Evolutionary conservation across 2,888 invertebrate species (phyloP).

Genomic region (Conus canariensis): DNA sequence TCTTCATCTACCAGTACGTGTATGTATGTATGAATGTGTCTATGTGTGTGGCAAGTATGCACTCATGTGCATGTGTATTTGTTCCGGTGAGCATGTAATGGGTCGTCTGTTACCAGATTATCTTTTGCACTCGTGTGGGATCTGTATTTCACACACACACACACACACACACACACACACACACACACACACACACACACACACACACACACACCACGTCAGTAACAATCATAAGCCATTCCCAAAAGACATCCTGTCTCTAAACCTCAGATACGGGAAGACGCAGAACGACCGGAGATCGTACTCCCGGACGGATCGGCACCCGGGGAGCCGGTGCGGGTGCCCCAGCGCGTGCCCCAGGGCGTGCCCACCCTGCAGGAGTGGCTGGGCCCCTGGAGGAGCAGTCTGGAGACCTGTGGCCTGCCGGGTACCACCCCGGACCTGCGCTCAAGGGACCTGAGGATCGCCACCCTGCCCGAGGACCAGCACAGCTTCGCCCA

Average conservation of each 20-base stretch:
- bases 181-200: no score
- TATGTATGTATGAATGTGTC: not conserved
- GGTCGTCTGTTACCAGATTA: no score
- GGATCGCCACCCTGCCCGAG: not conserved
- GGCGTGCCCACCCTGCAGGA: slow-evolving; percentile 19
- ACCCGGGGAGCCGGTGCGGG: not conserved
- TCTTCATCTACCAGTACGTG: no score
- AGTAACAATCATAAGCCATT: no score
- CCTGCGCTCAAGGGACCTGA: not conserved
- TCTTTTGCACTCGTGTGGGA: no score
- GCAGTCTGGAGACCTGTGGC: not conserved
- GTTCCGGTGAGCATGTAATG: not conserved
- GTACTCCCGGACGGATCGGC: not conserved
- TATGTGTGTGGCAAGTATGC: not conserved
- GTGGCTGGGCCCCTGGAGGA: slow-evolving; percentile 14
- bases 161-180: no score
- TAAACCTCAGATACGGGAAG: no score
- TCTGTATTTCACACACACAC: no score
- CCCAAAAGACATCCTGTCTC: no score
- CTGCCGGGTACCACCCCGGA: not conserved
- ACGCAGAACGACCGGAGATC: no score
- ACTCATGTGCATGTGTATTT: not conserved
- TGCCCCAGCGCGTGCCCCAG: not conserved
- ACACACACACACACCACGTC: no score
- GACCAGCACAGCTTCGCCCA: not conserved